Conservation (phyloP, 2,888 invertebrate genomes). For the Cantharis rufa region DNA sequence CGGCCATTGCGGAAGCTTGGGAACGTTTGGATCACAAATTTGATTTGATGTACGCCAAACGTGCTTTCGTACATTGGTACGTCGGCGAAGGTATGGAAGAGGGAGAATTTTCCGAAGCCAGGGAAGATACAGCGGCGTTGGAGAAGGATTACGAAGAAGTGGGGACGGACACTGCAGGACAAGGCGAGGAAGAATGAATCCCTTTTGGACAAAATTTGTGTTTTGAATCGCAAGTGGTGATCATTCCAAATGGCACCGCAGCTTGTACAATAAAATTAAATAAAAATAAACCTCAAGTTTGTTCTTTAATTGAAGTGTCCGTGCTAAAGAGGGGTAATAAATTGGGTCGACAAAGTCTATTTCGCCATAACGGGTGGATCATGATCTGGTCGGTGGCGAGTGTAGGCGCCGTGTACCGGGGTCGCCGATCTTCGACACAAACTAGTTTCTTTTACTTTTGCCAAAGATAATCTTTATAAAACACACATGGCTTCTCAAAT, state of each 20-base stretch:
- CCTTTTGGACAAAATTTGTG: background rate
- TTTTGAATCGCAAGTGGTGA: background rate
- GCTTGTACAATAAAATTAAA: background rate
- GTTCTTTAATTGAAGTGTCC: background rate
- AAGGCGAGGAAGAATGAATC: conserved; percentile 54
- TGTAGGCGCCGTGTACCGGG: conserved; percentile 30
- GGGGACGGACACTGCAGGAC: conserved; percentile 62
- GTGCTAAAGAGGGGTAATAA: background rate
- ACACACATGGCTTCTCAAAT: background rate
- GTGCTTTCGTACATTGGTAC: conserved; percentile 77
- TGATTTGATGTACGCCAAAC: conserved; percentile 70
- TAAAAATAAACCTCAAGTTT: background rate
- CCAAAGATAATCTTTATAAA: background rate
- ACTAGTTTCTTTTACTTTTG: background rate
- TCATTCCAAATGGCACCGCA: background rate
- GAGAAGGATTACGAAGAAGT: conserved; percentile 75
- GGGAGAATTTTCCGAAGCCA: conserved; percentile 77
- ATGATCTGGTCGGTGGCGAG: conserved; percentile 19
- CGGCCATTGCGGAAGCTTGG: conserved; percentile 71
- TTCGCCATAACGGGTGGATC: background rate
- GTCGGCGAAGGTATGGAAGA: conserved; percentile 81
- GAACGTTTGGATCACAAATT: conserved; percentile 70
- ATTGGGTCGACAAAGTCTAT: background rate
- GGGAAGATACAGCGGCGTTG: conserved; percentile 73
- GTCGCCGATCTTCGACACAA: conserved; percentile 34